Base-by-base conservation (phyloP, 2,888 invertebrate species). In the Eristalis pertinax region DNA sequence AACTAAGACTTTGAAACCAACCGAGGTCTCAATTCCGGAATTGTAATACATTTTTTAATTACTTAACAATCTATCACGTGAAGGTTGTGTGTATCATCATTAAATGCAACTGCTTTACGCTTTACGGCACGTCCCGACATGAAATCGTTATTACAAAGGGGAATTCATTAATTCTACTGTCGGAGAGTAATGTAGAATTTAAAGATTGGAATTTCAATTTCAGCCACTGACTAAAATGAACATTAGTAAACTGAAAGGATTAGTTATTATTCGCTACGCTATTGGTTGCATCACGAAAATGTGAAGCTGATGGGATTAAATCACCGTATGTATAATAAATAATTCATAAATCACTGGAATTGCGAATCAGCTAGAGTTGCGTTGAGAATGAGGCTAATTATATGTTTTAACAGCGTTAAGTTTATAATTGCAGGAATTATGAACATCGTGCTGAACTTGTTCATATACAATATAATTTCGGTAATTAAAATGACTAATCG, bases 121-220 rank as follows among this genome's bases (percentile, higher is more conserved):
- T 22, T 43, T 56, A 10, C 50, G 62, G 41, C 22, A 43, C 60
- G 13, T 69, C 32, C 24, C 19, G 50, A 69, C 56, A 65, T 81
- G 63, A 81, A 72, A 81, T 73, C 76, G 81, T 81, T 63, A 81
- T 72, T 50, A 38, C 35, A 24, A 22, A 70, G 70, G 41, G 68
- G 29, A 38, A 60, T 35, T 24, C 24, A 70, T 56, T 64, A 56
- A 77, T 64, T 64, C 35, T 8, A 56, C 13, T 26, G 63, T 3
- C 43, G 43, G 22, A 35, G 24, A 7, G 26, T 50, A 63, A 38
- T 63, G 69, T 29, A 13, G 62, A 58, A 65, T 79, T 72, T 69
- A 50, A 26, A 69, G 65, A 19, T 24, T 67, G 60, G 72, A 73
- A 73, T 79, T 41, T 78, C 35, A 58, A 67, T 73, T 67, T 58